Base-by-base conservation (phyloP, 2,888 invertebrate species). In the Emmelina monodactyla region DNA sequence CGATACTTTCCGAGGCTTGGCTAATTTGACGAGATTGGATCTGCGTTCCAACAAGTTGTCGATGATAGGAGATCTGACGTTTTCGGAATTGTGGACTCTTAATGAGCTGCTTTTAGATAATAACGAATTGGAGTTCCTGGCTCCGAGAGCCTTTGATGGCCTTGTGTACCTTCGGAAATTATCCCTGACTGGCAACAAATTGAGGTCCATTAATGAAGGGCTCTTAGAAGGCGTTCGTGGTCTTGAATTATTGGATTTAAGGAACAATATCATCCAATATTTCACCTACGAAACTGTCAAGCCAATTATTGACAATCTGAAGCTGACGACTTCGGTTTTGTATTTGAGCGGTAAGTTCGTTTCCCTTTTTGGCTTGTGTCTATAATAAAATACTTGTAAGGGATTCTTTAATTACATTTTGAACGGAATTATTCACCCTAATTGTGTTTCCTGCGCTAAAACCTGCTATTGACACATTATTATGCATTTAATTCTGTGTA, bases 21-120 rank as follows among this genome's bases (percentile, higher is more conserved):
- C 84, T 44, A 86, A 86, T 64, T 76, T 93, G 47, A 85, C 86
- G 52, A 82, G 87, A 57, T 82, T 93, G 46, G 89, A 91, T 69
- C 71, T 93, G 53, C 85, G 88, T 49, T 82, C 83, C 44, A 93
- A 93, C 68, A 84, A 85, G 61, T 83, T 93, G 51, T 85, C 87
- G 42, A 88, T 88, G 81, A 83, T 93, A 45, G 89, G 89, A 14
- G 91, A 91, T 52, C 84, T 88, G 43, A 89, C 88, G 32, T 93
- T 93, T 70, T 84, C 87, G 3, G 91, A 92, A 62, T 78, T 91
- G 64, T 88, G 89, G 78, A 86, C 86, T 55, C 70, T 91, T 35
- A 83, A 84, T 46, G 88, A 89, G 52, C 75, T 91, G 46, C 83
- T 87, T 37, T 68, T 91, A 50, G 88, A 88, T 62, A 84, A 86